Evolutionary conservation across 2,113 vertebrate species (phyloP), one percentile per base, ranked within the genome.

Genomic region (Aythya baeri): DNA sequence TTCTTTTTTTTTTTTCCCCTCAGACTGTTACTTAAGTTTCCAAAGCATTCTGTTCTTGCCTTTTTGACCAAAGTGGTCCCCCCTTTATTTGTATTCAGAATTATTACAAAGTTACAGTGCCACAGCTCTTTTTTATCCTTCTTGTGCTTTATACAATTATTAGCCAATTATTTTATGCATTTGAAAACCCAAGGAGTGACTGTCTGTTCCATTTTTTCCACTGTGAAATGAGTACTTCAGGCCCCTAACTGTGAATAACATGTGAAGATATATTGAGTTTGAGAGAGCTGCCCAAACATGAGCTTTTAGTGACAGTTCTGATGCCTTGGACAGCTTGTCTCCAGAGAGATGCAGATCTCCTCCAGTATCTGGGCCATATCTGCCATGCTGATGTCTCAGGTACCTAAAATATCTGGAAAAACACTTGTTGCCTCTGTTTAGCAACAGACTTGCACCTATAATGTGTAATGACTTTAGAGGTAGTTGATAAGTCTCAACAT

Each of bases 91-190:
- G 21, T 31, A 76, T 38, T 43, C 50, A 61, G 21, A 87, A 80
- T 71, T 38, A 80, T 71, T 38, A 36, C 34, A 38, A 80, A 87
- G 31, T 44, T 66, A 32, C 7, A 8, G 12, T 27, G 18, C 58
- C 21, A 57, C 43, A 72, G 31, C 13, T 76, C 32, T 81, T 81
- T 72, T 67, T 54, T 54, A 44, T 58, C 52, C 27, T 41, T 66
- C 46, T 67, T 25, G 20, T 80, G 32, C 63, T 87, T 62, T 61
- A 32, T 46, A 34, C 5, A 29, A 4, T 41, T 41, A 41, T 41
- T 84, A 81, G 54, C 20, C 59, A 62, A 4, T 61, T 44, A 70
- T 0, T 1, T 36, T 38, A 21, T 7, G 12, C 1, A 0, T 68
- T 54, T 83, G 49, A 58, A 86, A 20, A 55, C n/a, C 54, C 13